Evolutionary conservation across 1,140 invertebrate genomes (phyloP).

Genomic region (Diabrotica undecimpunctata): DNA sequence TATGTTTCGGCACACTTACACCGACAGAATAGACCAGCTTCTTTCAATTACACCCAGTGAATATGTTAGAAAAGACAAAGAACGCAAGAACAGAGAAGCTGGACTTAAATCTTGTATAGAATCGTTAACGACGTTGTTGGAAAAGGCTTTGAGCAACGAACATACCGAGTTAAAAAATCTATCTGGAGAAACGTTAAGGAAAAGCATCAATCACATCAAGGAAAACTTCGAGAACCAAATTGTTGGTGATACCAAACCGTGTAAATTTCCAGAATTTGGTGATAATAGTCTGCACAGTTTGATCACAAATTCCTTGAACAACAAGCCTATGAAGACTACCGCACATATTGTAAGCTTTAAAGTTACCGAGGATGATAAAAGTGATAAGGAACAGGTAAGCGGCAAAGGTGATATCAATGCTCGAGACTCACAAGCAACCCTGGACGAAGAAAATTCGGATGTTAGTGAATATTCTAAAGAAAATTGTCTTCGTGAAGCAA

Average conservation of each 20-base stretch:
- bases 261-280: constrained; percentile 16
- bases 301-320: constrained; percentile 11
- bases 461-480: too few relatives aligned
- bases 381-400: not conserved
- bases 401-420: not conserved
- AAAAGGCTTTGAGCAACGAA: constrained; percentile 28
- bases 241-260: constrained; percentile 7
- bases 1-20: constrained; percentile 19
- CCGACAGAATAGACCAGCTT: constrained; percentile 30
- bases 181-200: constrained; percentile 24
- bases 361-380: not conserved
- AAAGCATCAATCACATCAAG: constrained; percentile 24
- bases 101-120: constrained; percentile 29
- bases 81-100: constrained; percentile 27
- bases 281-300: constrained; percentile 26
- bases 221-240: constrained; percentile 27
- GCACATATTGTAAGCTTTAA: constrained; percentile 6
- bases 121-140: constrained; percentile 29
- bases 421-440: too few relatives aligned
- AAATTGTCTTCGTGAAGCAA: too few relatives aligned
- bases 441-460: too few relatives aligned
- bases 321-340: not conserved
- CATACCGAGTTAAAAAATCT: constrained; percentile 7
- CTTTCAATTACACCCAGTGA: constrained; percentile 30
- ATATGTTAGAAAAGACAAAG: constrained; percentile 31